These are phyloP conservation scores for Xenops minutus DNA, from an alignment of 2,797 vertebrate species.

Conservation along the genomic window DNA sequence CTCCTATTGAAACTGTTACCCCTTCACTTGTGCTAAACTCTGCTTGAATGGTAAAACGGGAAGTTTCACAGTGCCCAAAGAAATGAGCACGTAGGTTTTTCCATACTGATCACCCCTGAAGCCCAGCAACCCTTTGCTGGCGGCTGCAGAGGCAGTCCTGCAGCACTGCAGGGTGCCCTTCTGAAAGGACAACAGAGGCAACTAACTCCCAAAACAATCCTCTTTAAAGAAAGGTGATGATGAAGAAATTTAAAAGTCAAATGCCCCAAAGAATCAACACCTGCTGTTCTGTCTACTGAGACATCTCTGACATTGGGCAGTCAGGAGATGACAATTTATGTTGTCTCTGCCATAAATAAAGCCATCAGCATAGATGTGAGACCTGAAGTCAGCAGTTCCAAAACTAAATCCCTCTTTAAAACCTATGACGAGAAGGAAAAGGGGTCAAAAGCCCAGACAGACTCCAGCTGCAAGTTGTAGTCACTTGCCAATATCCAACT, in stretches of 20 bases:
- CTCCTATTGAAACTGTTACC: not conserved
- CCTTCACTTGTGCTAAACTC: not conserved
- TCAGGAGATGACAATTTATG: not conserved
- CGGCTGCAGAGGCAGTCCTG: not conserved
- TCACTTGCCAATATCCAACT: not conserved
- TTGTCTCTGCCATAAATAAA: not conserved
- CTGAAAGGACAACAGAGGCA: not conserved
- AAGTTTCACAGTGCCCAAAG: not conserved
- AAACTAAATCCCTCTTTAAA: not conserved
- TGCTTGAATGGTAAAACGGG: not conserved
- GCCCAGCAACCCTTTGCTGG: not conserved
- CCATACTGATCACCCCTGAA: not conserved
- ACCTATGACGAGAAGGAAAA: not conserved
- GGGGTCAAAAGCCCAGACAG: not conserved
- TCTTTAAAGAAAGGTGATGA: not conserved
- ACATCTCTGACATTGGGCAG: not conserved
- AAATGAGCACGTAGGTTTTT: not conserved
- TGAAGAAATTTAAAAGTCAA: conserved; percentile 30
- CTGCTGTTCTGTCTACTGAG: not conserved
- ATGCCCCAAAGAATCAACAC: not conserved
- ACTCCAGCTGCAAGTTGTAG: not conserved
- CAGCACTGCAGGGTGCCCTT: not conserved
- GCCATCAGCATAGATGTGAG: not conserved
- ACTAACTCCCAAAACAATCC: not conserved
- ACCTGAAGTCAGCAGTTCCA: conserved; percentile 6